Evolutionary conservation across 1,140 invertebrate species (phyloP).

Genomic region (Bombus consobrinus): DNA sequence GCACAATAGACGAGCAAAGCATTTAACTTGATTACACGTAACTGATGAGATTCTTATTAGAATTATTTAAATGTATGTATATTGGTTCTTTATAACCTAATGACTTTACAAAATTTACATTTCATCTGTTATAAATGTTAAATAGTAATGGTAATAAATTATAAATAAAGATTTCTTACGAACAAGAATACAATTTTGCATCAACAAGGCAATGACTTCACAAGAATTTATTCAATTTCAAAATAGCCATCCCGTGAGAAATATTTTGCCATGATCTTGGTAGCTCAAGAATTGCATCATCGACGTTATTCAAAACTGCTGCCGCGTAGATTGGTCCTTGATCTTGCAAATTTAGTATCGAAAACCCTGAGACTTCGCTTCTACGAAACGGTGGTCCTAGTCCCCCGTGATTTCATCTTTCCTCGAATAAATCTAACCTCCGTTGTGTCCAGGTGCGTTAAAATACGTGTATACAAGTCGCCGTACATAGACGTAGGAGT

Average conservation of each 20-base stretch:
- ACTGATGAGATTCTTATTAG: too few relatives aligned
- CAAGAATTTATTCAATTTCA: neutral
- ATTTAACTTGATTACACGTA: too few relatives aligned
- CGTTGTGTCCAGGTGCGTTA: slow-evolving; percentile 26
- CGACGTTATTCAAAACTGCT: neutral
- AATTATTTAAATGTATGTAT: too few relatives aligned
- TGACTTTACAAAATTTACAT: too few relatives aligned
- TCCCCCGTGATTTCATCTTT: neutral
- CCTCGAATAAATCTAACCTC: slow-evolving; percentile 12
- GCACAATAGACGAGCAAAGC: too few relatives aligned
- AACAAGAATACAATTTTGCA: too few relatives aligned
- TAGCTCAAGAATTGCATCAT: neutral
- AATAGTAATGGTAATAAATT: too few relatives aligned
- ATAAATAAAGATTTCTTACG: too few relatives aligned
- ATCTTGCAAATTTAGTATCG: neutral
- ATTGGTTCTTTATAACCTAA: too few relatives aligned
- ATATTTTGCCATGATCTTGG: neutral
- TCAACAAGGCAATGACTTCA: neutral
- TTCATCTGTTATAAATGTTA: too few relatives aligned
- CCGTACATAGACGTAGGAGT: slow-evolving; percentile 36
- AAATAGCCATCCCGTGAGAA: neutral
- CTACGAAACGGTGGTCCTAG: neutral
- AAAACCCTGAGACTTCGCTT: slow-evolving; percentile 5
- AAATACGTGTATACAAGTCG: slow-evolving; percentile 34
- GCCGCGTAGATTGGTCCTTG: neutral